These are phyloP conservation scores for Rhopalosiphum nymphaeae DNA, from an alignment of 2,888 invertebrate genomes.

Conservation along the genomic window DNA sequence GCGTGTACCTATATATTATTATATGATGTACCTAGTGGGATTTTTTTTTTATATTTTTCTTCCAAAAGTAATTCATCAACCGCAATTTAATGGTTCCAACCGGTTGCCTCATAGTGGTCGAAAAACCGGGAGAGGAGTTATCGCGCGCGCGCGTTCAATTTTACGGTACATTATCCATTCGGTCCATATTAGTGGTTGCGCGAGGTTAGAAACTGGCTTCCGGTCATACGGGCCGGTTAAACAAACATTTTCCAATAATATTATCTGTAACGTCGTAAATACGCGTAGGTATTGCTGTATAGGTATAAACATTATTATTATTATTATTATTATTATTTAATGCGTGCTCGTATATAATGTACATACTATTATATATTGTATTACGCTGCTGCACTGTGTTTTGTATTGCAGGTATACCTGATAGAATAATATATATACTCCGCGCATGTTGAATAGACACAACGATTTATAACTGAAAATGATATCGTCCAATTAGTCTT, in stretches of 20 bases:
- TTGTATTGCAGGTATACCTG: neutral
- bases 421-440: neutral
- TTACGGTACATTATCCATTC: conserved; percentile 59
- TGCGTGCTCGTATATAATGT: neutral
- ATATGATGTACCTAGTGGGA: neutral
- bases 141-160: conserved; percentile 53
- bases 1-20: neutral
- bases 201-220: conserved; percentile 54
- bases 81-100: conserved; percentile 45
- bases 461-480: neutral
- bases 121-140: conserved; percentile 15
- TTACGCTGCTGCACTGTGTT: neutral
- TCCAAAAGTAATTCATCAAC: conserved; percentile 50
- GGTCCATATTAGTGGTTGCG: conserved; percentile 37
- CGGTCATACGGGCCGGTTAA: conserved; percentile 34
- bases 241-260: conserved; percentile 48
- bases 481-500: conserved; percentile 19
- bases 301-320: neutral
- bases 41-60: neutral
- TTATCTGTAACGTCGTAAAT: conserved; percentile 24
- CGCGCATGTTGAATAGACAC: neutral
- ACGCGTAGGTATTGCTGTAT: neutral
- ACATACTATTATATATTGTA: neutral
- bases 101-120: neutral
- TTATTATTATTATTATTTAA: neutral